A percentile compares a stretch with the other conserved stretches of the same genome.
phyloP scores from a whole-genome alignment of 2,888 invertebrate genomes.

The Nebria brevicollis region DNA sequence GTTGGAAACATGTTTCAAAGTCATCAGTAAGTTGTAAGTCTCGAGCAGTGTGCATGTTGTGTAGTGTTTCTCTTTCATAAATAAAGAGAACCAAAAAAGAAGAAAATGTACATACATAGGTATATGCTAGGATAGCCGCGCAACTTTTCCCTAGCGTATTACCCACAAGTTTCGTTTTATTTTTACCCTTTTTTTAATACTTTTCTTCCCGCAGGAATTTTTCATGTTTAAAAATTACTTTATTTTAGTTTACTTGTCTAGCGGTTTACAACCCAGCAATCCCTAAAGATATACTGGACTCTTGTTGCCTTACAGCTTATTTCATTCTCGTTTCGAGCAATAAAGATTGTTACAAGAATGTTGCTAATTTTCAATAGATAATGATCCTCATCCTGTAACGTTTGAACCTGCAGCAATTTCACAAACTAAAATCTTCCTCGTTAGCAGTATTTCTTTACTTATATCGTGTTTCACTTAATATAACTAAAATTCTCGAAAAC shows the following conservation, averaged over 20 bases:
- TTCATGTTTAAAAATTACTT: conserved; percentile 32
- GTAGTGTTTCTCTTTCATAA: conserved; percentile 22
- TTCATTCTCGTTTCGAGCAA: neutral
- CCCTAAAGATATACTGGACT: neutral
- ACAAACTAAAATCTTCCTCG: too few species aligned
- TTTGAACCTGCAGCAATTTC: too few species aligned
- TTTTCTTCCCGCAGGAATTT: conserved; percentile 28
- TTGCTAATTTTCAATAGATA: too few species aligned
- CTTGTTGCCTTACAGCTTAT: neutral
- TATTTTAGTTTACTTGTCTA: conserved; percentile 30
- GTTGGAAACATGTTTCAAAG: neutral
- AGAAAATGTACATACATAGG: neutral
- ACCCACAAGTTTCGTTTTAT: neutral
- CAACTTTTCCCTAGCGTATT: neutral
- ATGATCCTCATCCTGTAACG: too few species aligned
- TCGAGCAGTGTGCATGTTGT: neutral
- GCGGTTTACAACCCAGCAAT: conserved; percentile 13
- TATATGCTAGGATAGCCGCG: neutral
- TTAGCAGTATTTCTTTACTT: neutral
- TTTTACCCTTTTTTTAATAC: neutral
- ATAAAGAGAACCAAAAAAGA: conserved; percentile 17
- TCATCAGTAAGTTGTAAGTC: conserved; percentile 1
- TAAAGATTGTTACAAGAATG: too few species aligned
- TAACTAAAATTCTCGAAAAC: neutral
- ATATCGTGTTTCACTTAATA: neutral